Evolutionary conservation across 2,888 invertebrate genomes (phyloP).

Genomic region (Nomada ruficornis): DNA sequence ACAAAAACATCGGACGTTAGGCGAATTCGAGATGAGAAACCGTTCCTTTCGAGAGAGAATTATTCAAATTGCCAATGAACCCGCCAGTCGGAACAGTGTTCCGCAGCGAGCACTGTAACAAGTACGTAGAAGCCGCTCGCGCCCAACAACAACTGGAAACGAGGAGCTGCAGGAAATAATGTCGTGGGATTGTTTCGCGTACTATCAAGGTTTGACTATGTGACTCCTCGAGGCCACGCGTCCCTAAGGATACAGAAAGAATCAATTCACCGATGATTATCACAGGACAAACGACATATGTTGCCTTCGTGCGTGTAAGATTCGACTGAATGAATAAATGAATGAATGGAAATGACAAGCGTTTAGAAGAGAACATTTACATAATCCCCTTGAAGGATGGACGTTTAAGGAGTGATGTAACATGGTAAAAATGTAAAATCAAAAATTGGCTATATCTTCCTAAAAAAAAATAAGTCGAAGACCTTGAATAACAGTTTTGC

Average conservation of each 20-base stretch:
- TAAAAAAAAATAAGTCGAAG: too few relatives aligned
- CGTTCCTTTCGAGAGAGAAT: conserved; percentile 69
- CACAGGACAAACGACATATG: neutral
- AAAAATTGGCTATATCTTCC: too few relatives aligned
- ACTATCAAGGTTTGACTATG: conserved; percentile 72
- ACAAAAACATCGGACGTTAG: conserved; percentile 63
- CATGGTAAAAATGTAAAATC: neutral
- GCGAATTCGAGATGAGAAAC: conserved; percentile 68
- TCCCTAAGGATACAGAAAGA: conserved; percentile 7
- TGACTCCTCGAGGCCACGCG: conserved; percentile 8
- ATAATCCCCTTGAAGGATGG: conserved; percentile 4
- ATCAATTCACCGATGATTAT: neutral
- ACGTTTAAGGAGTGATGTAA: neutral
- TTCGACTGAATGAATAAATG: neutral
- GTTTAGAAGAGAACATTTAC: conserved; percentile 10
- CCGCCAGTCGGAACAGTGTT: conserved; percentile 56
- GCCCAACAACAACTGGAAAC: conserved; percentile 60
- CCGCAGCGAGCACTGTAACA: conserved; percentile 66
- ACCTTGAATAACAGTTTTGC: too few relatives aligned
- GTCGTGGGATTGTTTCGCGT: conserved; percentile 75
- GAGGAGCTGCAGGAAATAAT: conserved; percentile 70
- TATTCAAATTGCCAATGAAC: conserved; percentile 75
- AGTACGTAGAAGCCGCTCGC: conserved; percentile 60
- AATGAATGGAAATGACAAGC: neutral
- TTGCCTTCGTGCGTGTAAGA: neutral